Percentiles rank a stretch among this genome's conserved stretches.
These are phyloP conservation scores for Amblyjoppa proteus DNA, from an alignment of 2,888 invertebrate genomes.

Conservation along the genomic window DNA sequence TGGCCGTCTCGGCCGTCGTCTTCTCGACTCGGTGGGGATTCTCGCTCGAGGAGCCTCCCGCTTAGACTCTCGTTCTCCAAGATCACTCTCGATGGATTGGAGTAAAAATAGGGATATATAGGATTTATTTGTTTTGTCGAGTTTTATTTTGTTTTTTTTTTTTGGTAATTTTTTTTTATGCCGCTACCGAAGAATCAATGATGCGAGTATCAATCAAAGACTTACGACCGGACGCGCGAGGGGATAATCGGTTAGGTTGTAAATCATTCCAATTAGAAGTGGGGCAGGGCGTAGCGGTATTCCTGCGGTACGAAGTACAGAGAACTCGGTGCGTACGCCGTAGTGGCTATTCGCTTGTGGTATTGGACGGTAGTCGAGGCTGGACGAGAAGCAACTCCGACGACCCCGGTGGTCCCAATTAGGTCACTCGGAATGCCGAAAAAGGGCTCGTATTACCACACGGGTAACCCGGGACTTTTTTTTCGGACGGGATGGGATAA, in stretches of 20 bases:
- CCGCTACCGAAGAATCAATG: background rate
- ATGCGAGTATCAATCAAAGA: conserved; percentile 11
- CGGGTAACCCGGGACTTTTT: conserved; percentile 52
- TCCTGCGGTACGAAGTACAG: conserved; percentile 26
- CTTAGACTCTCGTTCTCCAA: conserved; percentile 30
- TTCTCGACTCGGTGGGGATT: conserved; percentile 42
- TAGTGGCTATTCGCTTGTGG: conserved; percentile 30
- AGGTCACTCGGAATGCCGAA: conserved; percentile 78
- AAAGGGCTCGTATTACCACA: conserved; percentile 78
- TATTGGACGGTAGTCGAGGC: conserved; percentile 18
- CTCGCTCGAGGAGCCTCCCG: conserved; percentile 44
- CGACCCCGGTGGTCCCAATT: conserved; percentile 81
- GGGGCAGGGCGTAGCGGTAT: background rate
- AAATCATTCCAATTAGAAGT: conserved; percentile 71
- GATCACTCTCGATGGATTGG: background rate
- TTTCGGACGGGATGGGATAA: conserved; percentile 34
- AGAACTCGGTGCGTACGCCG: background rate
- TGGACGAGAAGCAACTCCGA: conserved; percentile 22
- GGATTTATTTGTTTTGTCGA: conserved; percentile 13
- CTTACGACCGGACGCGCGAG: conserved; percentile 32
- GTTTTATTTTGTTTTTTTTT: conserved; percentile 7
- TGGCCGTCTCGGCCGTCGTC: conserved; percentile 34
- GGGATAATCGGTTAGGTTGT: conserved; percentile 41
- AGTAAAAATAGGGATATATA: conserved; percentile 9
- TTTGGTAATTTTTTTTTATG: background rate